phyloP scores from a whole-genome alignment of 2,113 vertebrate genomes.

The Peromyscus californicus region DNA sequence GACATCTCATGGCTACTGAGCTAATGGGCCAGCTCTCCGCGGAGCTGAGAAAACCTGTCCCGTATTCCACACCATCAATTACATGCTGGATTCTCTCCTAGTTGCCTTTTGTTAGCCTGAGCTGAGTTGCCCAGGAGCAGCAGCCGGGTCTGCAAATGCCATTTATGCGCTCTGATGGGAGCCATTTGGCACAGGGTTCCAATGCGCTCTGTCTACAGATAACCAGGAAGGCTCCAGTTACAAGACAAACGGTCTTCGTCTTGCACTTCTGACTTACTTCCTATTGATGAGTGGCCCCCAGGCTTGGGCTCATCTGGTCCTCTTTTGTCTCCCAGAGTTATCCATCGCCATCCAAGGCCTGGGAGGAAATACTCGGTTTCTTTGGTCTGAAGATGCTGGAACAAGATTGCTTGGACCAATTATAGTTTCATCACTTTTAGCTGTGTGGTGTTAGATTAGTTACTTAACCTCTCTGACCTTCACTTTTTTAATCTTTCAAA shows the following conservation, averaged over 20 bases:
- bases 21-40: neutral
- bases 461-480: slow-evolving; percentile 47
- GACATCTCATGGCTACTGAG: rapidly evolving
- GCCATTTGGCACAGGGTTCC: neutral
- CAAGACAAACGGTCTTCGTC: neutral
- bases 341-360: too few relatives aligned
- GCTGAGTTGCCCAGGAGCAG: slow-evolving; percentile 15
- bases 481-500: slow-evolving; percentile 45
- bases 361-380: neutral
- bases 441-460: slow-evolving; percentile 60
- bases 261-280: slow-evolving; percentile 20
- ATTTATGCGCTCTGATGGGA: neutral
- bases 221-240: neutral
- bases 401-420: slow-evolving; percentile 39
- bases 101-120: neutral
- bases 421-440: neutral
- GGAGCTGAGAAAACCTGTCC: neutral
- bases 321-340: neutral
- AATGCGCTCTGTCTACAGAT: neutral
- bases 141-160: slow-evolving; percentile 18
- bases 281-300: slow-evolving; percentile 8
- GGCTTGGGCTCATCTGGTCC: neutral
- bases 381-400: neutral
- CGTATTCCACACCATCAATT: neutral
- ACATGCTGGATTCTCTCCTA: neutral